Conservation (phyloP, 2,797 vertebrate genomes). For the Gastrophryne carolinensis region DNA sequence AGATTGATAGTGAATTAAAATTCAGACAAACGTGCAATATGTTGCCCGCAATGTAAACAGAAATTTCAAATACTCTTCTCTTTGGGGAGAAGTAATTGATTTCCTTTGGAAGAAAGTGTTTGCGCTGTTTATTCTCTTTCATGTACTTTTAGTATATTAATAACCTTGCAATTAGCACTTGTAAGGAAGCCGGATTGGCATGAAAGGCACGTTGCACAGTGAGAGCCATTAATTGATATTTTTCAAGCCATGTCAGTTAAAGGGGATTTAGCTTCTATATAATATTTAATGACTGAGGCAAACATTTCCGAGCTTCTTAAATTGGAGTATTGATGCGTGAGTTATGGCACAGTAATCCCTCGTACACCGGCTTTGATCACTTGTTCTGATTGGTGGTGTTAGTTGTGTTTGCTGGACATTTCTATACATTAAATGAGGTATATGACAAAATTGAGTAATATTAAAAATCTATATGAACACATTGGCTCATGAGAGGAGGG, state of each 20-base stretch:
- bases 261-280: slow-evolving; percentile 15
- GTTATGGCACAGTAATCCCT: neutral
- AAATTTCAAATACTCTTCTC: slow-evolving; percentile 3
- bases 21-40: neutral
- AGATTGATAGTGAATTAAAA: no score
- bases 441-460: no score
- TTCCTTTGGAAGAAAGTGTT: slow-evolving; percentile 29
- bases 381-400: neutral
- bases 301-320: slow-evolving; percentile 11
- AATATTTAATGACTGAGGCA: slow-evolving; percentile 6
- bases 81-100: slow-evolving; percentile 34
- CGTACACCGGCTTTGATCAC: neutral
- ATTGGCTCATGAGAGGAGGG: no score
- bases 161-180: slow-evolving; percentile 46
- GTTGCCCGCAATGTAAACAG: slow-evolving; percentile 4
- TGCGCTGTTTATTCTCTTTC: slow-evolving; percentile 43
- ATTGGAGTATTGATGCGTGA: neutral
- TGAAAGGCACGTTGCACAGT: slow-evolving; percentile 13
- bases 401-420: neutral
- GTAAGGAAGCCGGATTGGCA: neutral
- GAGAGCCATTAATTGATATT: slow-evolving; percentile 22
- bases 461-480: no score
- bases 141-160: slow-evolving; percentile 44
- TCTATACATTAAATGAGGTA: neutral
- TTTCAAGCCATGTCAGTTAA: slow-evolving; percentile 26